Conservation (phyloP, 2,888 invertebrate species). For the Cinara cedri region DNA sequence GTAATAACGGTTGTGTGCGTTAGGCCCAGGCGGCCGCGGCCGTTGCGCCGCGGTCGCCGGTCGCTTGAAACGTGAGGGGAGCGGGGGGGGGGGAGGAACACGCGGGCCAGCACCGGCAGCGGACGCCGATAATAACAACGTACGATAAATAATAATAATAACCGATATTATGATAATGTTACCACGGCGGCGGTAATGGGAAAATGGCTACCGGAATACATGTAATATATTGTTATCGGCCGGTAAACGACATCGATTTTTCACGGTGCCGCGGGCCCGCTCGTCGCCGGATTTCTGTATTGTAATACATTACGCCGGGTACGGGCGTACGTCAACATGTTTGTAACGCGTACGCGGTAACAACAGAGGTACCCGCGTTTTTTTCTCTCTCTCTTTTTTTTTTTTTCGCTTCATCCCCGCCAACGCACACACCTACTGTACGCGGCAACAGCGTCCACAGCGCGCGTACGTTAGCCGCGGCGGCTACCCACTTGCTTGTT, state of each 20-base stretch:
- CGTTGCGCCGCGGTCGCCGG: background rate
- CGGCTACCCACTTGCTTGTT: background rate
- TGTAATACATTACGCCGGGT: too few species aligned
- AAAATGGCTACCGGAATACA: conserved; percentile 42
- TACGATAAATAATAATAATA: background rate
- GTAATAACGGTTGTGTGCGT: background rate
- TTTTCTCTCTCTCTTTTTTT: background rate
- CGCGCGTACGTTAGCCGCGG: background rate
- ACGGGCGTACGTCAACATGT: background rate
- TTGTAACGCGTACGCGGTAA: background rate
- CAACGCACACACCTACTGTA: background rate
- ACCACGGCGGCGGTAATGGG: conserved; percentile 20
- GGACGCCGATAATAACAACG: background rate
- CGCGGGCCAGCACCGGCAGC: too few species aligned
- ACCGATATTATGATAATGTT: too few species aligned
- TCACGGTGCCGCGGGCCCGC: conserved; percentile 16
- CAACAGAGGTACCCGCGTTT: too few species aligned
- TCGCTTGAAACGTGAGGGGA: background rate
- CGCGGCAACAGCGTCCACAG: background rate
- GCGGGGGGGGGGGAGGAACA: background rate
- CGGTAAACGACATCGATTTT: conserved; percentile 39
- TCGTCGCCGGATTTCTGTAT: conserved; percentile 2
- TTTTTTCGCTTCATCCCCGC: conserved; percentile 11
- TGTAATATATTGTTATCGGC: background rate
- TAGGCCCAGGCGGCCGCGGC: background rate